These are phyloP conservation scores for Heliconius congener DNA, from an alignment of 1,140 invertebrate genomes.

Conservation along the genomic window DNA sequence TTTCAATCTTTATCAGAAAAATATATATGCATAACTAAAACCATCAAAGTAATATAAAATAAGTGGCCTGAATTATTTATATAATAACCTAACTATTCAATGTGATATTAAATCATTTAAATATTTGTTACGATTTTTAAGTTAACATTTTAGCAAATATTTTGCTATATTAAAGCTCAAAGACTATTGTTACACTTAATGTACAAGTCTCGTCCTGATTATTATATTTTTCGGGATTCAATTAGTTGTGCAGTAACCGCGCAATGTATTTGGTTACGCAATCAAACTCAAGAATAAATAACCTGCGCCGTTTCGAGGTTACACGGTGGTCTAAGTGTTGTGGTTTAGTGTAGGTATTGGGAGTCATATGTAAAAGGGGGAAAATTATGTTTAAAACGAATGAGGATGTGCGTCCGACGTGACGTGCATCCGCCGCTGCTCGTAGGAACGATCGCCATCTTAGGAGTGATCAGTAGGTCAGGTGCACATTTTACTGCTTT, in stretches of 20 bases:
- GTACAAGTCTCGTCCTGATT: conserved; percentile 38
- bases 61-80: no score
- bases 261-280: conserved; percentile 62
- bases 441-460: conserved; percentile 43
- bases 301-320: conserved; percentile 63
- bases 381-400: conserved; percentile 59
- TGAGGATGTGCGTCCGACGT: conserved; percentile 74
- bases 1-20: background rate
- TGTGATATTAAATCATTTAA: background rate
- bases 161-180: background rate
- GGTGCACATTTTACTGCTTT: conserved; percentile 37
- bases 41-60: background rate
- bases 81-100: background rate
- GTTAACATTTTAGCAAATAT: background rate
- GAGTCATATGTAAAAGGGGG: conserved; percentile 60
- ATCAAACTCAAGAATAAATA: conserved; percentile 62
- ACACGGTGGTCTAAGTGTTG: conserved; percentile 46
- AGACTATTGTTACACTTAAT: conserved; percentile 10
- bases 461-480: conserved; percentile 24
- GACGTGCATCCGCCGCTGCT: conserved; percentile 65
- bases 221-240: conserved; percentile 44
- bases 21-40: background rate
- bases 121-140: background rate
- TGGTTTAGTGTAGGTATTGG: conserved; percentile 39
- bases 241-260: conserved; percentile 51